A percentile compares a stretch with the other conserved stretches of the same genome.
Evolutionary conservation across 2,797 vertebrate genomes (phyloP).

Genomic region (Falco peregrinus): DNA sequence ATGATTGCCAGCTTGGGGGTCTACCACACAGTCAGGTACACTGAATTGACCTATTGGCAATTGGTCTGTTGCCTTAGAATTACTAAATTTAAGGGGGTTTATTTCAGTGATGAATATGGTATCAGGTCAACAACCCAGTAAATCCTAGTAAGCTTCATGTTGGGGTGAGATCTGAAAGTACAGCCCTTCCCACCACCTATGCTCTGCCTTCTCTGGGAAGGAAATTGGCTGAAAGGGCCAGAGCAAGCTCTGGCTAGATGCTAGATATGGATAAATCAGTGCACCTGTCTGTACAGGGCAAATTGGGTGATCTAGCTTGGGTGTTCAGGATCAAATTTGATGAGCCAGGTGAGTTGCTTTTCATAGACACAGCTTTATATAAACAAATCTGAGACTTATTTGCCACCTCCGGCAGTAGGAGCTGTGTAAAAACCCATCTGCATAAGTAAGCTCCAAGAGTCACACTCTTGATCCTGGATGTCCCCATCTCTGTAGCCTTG

Average conservation of each 20-base stretch:
- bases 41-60: neutral
- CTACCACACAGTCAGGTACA: neutral
- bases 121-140: neutral
- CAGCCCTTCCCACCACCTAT: neutral
- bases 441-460: neutral
- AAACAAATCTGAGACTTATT: neutral
- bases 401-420: neutral
- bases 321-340: neutral
- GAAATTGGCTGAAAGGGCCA: neutral
- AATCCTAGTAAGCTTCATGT: neutral
- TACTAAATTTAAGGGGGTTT: neutral
- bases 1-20: neutral
- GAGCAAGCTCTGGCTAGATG: neutral
- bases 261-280: neutral
- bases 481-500: neutral
- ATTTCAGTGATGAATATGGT: neutral
- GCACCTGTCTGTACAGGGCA: neutral
- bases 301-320: neutral
- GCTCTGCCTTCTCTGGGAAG: neutral
- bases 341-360: neutral
- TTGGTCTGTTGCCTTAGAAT: neutral
- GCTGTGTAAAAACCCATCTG: neutral
- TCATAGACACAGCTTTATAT: neutral
- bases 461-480: neutral
- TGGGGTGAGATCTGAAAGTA: neutral